Base-by-base conservation (phyloP, 2,797 vertebrate species). In the Semotilus atromaculatus region DNA sequence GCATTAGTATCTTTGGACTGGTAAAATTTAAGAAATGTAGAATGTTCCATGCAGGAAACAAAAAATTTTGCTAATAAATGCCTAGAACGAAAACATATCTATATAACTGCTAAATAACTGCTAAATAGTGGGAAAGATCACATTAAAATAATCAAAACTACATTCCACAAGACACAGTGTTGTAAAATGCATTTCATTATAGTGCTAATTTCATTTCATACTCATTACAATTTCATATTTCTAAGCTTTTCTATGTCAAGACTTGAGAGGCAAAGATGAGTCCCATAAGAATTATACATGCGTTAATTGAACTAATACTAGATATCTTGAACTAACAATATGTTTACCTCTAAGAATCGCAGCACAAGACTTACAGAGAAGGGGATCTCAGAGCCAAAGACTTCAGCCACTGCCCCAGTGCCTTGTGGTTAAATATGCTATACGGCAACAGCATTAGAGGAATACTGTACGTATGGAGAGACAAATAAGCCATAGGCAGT, bases 181-280 rank as follows among this genome's bases (percentile, higher is more conserved):
- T 55, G 11, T 53, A 58, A 58, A 71, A 71, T 71, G 23, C 13
- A 48, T 71, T 81, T 68, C 2, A 19, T 70, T 60, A 62, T 21
- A n/a, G 53, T 14, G 29, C 29, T 40, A 45, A 29, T 36, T 43
- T 45, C 11, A 84, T 90, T 90, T 80, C 81, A 91, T 87, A 90
- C 86, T 79, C 0, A 85, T 81, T 48, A 19, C 29, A 72, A 75
- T 31, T 3, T 45, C 29, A 11, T 29, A 45, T 66, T 55, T 67
- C 36, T 40, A 58, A 29, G n/a, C 3, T 73, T 48, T 70, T 62
- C 19, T 45, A 11, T 34, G 38, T 13, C 40, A 51, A 23, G 4
- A 75, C 21, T 38, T 64, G 1, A 82, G 51, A 38, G 21, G 40
- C 36, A 77, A 60, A 26, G 16, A 9, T 26, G 3, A 55, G 21